Evolutionary conservation across 2,797 vertebrate species (phyloP).

Genomic region (Phalloptychus januarius): DNA sequence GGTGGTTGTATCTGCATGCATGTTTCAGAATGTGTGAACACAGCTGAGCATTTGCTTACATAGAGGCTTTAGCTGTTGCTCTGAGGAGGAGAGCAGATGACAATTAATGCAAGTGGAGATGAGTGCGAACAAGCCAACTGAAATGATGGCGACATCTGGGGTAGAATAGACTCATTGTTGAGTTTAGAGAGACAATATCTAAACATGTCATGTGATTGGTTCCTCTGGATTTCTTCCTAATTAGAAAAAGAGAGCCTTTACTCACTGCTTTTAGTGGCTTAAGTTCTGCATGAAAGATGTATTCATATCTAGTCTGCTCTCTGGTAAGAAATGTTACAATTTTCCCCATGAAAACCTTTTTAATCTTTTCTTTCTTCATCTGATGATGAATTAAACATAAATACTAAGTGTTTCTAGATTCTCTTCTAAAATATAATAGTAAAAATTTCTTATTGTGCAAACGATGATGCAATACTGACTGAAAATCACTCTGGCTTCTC

Average conservation of each 20-base stretch:
- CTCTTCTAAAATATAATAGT: constrained; percentile 4
- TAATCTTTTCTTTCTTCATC: not conserved
- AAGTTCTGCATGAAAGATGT: not conserved
- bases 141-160: constrained; percentile 61
- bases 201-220: not conserved
- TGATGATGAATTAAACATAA: not conserved
- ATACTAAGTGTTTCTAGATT: not conserved
- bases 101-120: constrained; percentile 53
- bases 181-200: not conserved
- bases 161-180: constrained; percentile 33
- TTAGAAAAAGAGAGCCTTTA: not conserved
- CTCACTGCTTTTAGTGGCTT: constrained; percentile 5
- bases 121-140: constrained; percentile 51
- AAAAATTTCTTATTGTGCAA: not conserved
- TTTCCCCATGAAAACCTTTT: not conserved
- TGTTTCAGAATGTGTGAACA: constrained; percentile 1
- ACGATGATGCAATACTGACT: constrained; percentile 1
- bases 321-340: not conserved
- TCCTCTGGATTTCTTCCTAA: not conserved
- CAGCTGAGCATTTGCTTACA: constrained; percentile 34
- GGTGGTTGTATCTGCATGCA: not conserved
- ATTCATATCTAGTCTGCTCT: not conserved
- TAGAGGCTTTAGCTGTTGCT: constrained; percentile 35
- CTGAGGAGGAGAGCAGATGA: constrained; percentile 49
- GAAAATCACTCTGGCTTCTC: constrained; percentile 8